phyloP scores from a whole-genome alignment of 2,113 vertebrate genomes.

The Eleginops maclovinus region DNA sequence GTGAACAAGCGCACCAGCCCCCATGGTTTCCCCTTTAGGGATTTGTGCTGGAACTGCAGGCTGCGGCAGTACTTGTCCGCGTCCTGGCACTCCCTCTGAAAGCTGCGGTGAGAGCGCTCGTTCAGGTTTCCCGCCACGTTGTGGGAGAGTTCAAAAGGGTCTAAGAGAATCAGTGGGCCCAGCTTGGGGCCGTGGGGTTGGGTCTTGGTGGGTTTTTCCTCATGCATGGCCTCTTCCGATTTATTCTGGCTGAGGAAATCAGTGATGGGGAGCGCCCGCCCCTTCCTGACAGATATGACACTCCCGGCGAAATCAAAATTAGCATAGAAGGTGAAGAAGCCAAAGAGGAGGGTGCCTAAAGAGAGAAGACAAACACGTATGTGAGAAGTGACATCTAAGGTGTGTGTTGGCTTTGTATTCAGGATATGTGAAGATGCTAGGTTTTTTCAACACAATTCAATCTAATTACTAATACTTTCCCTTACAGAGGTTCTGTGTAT shows the following conservation, averaged over 20 bases:
- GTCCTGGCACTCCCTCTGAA: conserved; percentile 84
- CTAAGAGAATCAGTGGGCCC: conserved; percentile 90
- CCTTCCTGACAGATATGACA: conserved; percentile 87
- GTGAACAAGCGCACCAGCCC: conserved; percentile 87
- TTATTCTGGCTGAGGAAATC: conserved; percentile 59
- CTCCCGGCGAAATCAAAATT: conserved; percentile 85
- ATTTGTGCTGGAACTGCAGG: conserved; percentile 88
- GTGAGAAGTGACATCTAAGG: not conserved
- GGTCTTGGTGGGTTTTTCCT: conserved; percentile 28
- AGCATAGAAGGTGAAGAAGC: conserved; percentile 89
- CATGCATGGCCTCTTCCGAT: conserved; percentile 30
- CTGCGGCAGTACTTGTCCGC: conserved; percentile 91
- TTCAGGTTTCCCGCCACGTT: conserved; percentile 92
- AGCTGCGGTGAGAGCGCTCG: conserved; percentile 79
- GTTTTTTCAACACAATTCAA: not conserved
- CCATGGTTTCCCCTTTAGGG: conserved; percentile 89
- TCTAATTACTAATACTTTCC: conserved; percentile 23
- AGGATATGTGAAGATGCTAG: not conserved
- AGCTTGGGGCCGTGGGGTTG: conserved; percentile 63
- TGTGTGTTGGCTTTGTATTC: not conserved
- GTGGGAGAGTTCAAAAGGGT: conserved; percentile 93
- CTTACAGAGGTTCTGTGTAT: conserved; percentile 88
- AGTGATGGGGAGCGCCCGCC: conserved; percentile 78
- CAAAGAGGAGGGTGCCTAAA: conserved; percentile 87
- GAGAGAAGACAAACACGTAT: not conserved